Evolutionary conservation across 2,888 invertebrate genomes (phyloP), one percentile per base, ranked within the genome.

Genomic region (Tuta absoluta): DNA sequence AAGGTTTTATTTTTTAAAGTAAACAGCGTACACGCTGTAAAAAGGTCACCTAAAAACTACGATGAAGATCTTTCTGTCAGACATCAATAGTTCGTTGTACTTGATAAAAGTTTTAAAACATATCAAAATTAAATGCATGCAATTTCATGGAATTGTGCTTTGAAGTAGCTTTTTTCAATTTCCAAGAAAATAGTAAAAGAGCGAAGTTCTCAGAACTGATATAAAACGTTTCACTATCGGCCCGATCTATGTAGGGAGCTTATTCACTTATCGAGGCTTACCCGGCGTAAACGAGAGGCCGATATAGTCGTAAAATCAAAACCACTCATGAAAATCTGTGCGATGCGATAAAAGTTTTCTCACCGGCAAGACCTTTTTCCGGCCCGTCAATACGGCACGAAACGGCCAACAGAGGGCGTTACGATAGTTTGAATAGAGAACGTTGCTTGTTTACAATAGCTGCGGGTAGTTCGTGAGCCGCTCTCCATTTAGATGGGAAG

Each of bases 381-480:
- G 76, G 78, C 76, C 78, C 82, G 81, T 84, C 85, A 84, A 85
- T 85, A 84, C 77, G 76, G 80, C 78, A 78, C 79, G 78, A 77
- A 85, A 81, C 76, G 78, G 78, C 78, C 80, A 72, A 84, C 81
- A 81, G 81, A 86, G 81, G 82, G 84, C 84, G 84, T 85, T 77
- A 85, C 85, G 81, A 87, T 86, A 85, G 82, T 87, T 86, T 86
- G 86, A 89, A 89, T 88, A 87, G 83, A 84, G 82, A 86, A 85
- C 82, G 81, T 79, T 82, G 84, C 86, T 89, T 89, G 87, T 88
- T 89, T 88, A 88, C 86, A 87, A 89, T 88, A 83, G 86, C 88
- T 87, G 85, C 85, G 85, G 86, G 89, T 88, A 86, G 82, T 86
- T 87, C 87, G 87, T 88, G 89, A 87, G 82, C 82, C 80, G 79